Base-by-base conservation (phyloP, 2,113 vertebrate species). In the Catharus bicknelli region DNA sequence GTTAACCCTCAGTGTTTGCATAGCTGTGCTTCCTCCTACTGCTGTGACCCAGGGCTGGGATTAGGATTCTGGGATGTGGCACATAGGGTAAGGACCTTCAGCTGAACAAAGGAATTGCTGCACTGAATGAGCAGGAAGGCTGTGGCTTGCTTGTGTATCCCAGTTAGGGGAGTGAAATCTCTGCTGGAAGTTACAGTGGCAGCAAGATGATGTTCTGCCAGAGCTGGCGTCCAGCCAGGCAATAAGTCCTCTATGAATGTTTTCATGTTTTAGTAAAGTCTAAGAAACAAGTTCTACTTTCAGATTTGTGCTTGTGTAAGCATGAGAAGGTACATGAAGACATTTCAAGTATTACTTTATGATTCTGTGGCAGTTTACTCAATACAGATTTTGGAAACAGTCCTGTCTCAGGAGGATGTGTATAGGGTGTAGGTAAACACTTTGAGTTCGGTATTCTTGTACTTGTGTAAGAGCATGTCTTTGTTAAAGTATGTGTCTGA, bases 1-100 rank as follows among this genome's bases (percentile, higher is more conserved):
- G 5, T 13, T 53, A 2, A 5, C 18, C 5, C 8, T 13, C 2
- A 1, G 8, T 14, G 22, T 54, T 53, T 7, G 42, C 0, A 1
- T 6, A 15, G 50, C 34, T 54, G 18, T 47, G 40, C 54, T 72
- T 63, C n/a, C 8, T 51, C 16, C 27, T 7, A 0, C 50, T 51
- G 42, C 34, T 68, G 1, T 5, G n/a, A 26, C 5, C 3, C 64
- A 7, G 29, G 29, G 32, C 40, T 73, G 11, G 23, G 16, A 1
- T 18, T 23, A 3, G 83, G 32, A 5, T 19, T 77, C 21, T 50
- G 64, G 30, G 2, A 5, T 45, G 9, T 1, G 1, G 20, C 25
- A 40, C 12, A 7, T 3, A 8, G 34, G 36, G 32, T 17, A 9
- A 68, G 62, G 53, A 78, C 27, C 26, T 34, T 17, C 36, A 32